Evolutionary conservation across 1,140 invertebrate species (phyloP).

Genomic region (Drosophila lacertosa): DNA sequence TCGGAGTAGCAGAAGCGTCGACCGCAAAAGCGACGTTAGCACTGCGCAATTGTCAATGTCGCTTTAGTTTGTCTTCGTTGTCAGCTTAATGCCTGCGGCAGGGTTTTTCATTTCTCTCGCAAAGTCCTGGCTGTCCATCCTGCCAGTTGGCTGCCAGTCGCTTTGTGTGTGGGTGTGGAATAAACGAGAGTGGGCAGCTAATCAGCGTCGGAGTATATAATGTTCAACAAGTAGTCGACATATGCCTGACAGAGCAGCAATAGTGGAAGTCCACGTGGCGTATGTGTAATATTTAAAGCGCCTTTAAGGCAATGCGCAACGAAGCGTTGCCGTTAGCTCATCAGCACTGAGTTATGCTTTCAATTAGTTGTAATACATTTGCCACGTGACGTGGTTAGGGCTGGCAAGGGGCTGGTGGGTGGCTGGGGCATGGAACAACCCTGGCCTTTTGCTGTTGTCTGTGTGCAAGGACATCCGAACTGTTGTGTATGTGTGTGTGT

Average conservation of each 20-base stretch:
- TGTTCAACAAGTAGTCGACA: constrained; percentile 65
- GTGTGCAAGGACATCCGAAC: constrained; percentile 56
- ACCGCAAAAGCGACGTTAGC: constrained; percentile 9
- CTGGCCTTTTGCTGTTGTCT: constrained; percentile 51
- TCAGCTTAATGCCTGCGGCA: constrained; percentile 67
- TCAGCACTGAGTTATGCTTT: constrained; percentile 77
- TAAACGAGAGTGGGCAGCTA: constrained; percentile 39
- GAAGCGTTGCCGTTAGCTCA: constrained; percentile 49
- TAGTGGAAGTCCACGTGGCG: constrained; percentile 30
- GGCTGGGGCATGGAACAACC: constrained; percentile 7
- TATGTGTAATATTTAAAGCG: constrained; percentile 60
- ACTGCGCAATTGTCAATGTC: constrained; percentile 46
- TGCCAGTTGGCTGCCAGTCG: constrained; percentile 17
- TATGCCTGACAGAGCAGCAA: neutral
- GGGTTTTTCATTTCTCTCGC: constrained; percentile 64
- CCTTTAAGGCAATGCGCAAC: constrained; percentile 42
- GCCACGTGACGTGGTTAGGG: constrained; percentile 27
- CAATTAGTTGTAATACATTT: constrained; percentile 78
- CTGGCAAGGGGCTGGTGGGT: neutral
- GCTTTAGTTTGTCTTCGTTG: constrained; percentile 56
- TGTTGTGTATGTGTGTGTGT: constrained; percentile 8
- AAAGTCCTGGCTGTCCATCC: constrained; percentile 63
- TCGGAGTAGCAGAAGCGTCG: constrained; percentile 38
- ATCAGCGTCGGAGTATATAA: constrained; percentile 33
- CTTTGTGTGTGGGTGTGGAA: constrained; percentile 30